These are phyloP conservation scores for Spodoptera frugiperda DNA, from an alignment of 1,140 invertebrate species.

Conservation along the genomic window DNA sequence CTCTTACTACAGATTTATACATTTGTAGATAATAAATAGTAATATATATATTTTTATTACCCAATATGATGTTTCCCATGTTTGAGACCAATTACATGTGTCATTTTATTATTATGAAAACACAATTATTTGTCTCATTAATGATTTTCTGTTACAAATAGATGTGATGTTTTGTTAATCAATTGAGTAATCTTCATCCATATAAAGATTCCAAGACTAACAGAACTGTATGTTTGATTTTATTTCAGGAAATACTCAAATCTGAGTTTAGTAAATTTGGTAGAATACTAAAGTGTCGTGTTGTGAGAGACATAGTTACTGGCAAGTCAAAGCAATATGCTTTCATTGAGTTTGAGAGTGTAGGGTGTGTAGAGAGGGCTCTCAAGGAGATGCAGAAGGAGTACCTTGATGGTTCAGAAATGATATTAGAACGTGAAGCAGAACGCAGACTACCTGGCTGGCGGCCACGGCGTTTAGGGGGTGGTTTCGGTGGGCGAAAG, in stretches of 20 bases:
- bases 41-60: too few relatives aligned
- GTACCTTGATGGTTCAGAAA: slow-evolving; percentile 87
- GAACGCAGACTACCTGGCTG: slow-evolving; percentile 88
- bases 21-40: too few relatives aligned
- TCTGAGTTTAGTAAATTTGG: slow-evolving; percentile 90
- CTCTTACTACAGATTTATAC: too few relatives aligned
- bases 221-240: background rate
- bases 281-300: slow-evolving; percentile 88
- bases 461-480: slow-evolving; percentile 94
- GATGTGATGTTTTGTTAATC: too few relatives aligned
- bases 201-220: too few relatives aligned
- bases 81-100: too few relatives aligned
- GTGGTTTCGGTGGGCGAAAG: slow-evolving; percentile 95
- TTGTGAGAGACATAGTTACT: slow-evolving; percentile 94
- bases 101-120: too few relatives aligned
- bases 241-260: slow-evolving; percentile 81
- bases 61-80: too few relatives aligned
- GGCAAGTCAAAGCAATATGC: slow-evolving; percentile 94
- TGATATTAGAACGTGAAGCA: slow-evolving; percentile 91
- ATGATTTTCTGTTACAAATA: too few relatives aligned
- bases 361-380: slow-evolving; percentile 88
- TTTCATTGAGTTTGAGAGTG: slow-evolving; percentile 92
- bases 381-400: slow-evolving; percentile 87
- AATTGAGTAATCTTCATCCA: too few relatives aligned
- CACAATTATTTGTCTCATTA: too few relatives aligned